Conservation (phyloP, 2,113 vertebrate genomes). For the Dasypus novemcinctus region DNA sequence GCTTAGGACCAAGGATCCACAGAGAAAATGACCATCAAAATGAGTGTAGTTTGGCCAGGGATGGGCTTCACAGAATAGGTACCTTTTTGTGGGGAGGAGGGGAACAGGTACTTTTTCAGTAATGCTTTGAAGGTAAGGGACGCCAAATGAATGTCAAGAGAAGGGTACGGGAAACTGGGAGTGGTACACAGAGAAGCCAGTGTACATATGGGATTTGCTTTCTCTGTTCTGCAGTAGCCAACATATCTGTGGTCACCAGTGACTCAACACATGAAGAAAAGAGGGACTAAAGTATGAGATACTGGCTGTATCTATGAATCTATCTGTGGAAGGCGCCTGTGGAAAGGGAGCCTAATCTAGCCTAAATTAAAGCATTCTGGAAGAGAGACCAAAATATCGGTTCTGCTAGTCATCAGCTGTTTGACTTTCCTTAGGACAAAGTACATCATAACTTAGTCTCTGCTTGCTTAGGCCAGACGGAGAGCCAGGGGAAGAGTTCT, state of each 20-base stretch:
- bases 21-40: neutral
- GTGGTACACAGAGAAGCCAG: too few relatives aligned
- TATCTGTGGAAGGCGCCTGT: neutral
- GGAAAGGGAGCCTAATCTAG: neutral
- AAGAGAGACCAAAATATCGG: neutral
- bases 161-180: neutral
- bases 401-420: neutral
- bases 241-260: neutral
- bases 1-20: neutral
- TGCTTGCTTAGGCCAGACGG: neutral
- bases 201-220: neutral
- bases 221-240: neutral
- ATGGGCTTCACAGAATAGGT: neutral
- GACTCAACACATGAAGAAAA: neutral
- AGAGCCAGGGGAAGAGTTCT: neutral
- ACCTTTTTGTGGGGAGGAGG: too few relatives aligned
- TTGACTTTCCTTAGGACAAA: neutral
- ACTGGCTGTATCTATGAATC: neutral
- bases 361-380: neutral
- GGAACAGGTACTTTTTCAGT: neutral
- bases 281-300: neutral
- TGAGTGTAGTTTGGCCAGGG: neutral
- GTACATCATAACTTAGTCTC: neutral
- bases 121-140: neutral
- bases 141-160: neutral